Evolutionary conservation across 2,797 vertebrate genomes (phyloP).

Genomic region (Chloroceryle amazona): DNA sequence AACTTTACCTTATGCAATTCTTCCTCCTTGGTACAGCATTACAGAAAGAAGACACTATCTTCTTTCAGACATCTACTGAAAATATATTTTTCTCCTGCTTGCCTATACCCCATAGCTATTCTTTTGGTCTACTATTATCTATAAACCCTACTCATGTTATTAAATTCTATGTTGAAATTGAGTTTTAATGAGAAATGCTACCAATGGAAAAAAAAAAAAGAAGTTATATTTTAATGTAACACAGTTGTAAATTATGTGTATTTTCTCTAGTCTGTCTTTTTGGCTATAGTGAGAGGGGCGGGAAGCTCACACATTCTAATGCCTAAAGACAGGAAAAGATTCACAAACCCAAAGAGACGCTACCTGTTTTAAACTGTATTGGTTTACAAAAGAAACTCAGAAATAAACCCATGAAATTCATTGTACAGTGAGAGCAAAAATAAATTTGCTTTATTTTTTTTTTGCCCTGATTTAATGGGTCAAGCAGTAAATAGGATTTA

Average conservation of each 20-base stretch:
- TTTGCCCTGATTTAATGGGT: background rate
- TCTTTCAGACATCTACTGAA: constrained; percentile 7
- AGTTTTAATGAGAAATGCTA: background rate
- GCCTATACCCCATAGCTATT: background rate
- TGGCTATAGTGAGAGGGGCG: background rate
- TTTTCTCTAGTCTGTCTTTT: background rate
- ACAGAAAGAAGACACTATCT: background rate
- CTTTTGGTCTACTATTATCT: background rate
- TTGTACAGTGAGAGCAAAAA: constrained; percentile 9
- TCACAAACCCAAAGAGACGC: background rate
- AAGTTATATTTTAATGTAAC: background rate
- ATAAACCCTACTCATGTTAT: background rate
- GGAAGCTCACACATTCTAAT: background rate
- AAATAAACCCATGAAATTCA: background rate
- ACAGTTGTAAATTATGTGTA: background rate
- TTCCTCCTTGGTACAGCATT: background rate
- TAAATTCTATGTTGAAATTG: background rate
- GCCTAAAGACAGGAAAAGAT: background rate
- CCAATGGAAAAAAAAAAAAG: too few species aligned
- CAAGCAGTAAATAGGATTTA: background rate
- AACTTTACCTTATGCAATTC: background rate
- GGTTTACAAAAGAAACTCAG: background rate
- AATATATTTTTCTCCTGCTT: constrained; percentile 17
- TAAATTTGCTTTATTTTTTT: constrained; percentile 39
- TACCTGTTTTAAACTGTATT: background rate